Conservation (phyloP, 2,113 vertebrate species). For the Dasyurus viverrinus region DNA sequence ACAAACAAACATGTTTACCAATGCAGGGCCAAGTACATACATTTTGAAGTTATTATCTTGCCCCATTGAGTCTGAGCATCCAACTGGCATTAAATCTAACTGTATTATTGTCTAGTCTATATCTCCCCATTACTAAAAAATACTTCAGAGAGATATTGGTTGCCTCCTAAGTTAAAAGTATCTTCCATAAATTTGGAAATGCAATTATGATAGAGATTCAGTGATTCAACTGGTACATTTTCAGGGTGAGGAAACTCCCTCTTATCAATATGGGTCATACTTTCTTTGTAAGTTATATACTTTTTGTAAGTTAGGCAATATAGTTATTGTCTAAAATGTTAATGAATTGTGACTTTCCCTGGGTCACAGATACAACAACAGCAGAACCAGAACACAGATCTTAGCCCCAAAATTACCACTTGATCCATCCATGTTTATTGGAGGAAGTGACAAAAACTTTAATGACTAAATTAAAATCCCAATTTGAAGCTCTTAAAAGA, state of each 20-base stretch:
- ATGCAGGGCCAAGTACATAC: background rate
- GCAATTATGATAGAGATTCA: background rate
- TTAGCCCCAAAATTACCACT: background rate
- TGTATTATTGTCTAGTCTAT: background rate
- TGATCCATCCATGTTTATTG: background rate
- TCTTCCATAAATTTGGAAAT: background rate
- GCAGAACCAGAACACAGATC: background rate
- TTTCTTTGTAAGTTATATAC: background rate
- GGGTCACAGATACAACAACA: background rate
- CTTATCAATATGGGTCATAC: background rate
- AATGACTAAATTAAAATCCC: background rate
- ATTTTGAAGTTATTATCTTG: background rate
- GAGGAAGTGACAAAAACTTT: background rate
- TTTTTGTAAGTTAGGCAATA: background rate
- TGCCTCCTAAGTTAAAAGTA: background rate
- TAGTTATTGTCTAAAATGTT: background rate
- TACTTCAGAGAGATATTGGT: background rate
- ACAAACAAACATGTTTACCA: background rate
- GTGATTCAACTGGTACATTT: background rate
- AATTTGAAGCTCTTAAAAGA: background rate
- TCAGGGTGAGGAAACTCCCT: background rate
- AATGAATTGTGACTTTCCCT: background rate
- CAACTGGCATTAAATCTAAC: background rate
- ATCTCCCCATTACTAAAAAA: background rate
- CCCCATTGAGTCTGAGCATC: background rate